A percentile compares a stretch with the other conserved stretches of the same genome.
Evolutionary conservation across 2,797 vertebrate genomes (phyloP).

Genomic region (Zalophus californianus): DNA sequence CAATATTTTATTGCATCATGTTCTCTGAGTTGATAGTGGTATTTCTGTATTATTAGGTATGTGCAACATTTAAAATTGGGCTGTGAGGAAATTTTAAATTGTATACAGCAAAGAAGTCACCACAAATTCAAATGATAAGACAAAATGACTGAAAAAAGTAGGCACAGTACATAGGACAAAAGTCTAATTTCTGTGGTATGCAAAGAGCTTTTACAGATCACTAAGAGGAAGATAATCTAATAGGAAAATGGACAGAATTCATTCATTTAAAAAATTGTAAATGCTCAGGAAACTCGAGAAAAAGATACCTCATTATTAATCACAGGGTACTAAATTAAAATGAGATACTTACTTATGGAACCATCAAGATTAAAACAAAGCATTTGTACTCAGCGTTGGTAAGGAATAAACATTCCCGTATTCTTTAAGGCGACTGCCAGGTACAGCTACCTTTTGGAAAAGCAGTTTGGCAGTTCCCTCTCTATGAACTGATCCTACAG

Average conservation of each 20-base stretch:
- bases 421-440: neutral
- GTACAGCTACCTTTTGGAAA: neutral
- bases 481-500: neutral
- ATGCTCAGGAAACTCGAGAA: neutral
- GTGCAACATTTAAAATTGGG: neutral
- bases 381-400: neutral
- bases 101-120: neutral
- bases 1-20: neutral
- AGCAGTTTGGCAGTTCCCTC: neutral
- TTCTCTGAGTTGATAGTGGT: neutral
- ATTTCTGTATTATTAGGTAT: neutral
- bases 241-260: neutral
- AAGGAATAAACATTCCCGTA: neutral
- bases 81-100: neutral
- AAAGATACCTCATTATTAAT: neutral
- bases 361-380: neutral
- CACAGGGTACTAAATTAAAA: constrained; percentile 20
- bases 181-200: neutral
- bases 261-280: constrained; percentile 35
- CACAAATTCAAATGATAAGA: neutral
- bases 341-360: constrained; percentile 27
- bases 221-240: neutral
- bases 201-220: constrained; percentile 23
- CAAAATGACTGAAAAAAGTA: constrained; percentile 1
- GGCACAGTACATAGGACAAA: neutral